Conservation (phyloP, 2,888 invertebrate genomes). For the Hermodice carunculata region DNA sequence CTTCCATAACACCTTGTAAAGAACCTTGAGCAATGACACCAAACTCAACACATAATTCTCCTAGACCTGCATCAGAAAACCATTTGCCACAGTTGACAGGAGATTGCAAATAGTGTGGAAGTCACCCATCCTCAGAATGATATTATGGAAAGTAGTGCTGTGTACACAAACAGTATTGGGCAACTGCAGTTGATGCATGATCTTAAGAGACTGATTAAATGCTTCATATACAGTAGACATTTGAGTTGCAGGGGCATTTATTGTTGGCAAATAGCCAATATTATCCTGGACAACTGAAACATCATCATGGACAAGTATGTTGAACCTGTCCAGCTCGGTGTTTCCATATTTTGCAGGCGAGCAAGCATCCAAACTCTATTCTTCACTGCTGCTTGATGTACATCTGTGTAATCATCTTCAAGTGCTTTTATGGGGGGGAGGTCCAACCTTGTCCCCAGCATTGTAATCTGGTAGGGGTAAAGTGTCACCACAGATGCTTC, state of each 20-base stretch:
- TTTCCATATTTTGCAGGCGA: constrained; percentile 21
- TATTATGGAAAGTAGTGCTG: constrained; percentile 1
- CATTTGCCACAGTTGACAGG: constrained; percentile 33
- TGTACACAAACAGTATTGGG: constrained; percentile 24
- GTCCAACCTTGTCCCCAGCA: constrained; percentile 23
- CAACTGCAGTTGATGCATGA: constrained; percentile 21
- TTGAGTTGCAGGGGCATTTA: constrained; percentile 36
- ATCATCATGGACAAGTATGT: constrained; percentile 24
- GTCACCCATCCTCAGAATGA: constrained; percentile 29
- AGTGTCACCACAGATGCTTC: constrained; percentile 11
- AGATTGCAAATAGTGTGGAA: constrained; percentile 31
- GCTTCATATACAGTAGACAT: constrained; percentile 34
- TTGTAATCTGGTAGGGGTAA: constrained; percentile 13
- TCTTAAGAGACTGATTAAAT: constrained; percentile 25
- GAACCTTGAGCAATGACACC: constrained; percentile 40
- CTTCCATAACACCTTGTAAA: constrained; percentile 27
- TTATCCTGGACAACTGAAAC: constrained; percentile 11
- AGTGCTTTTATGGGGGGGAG: constrained; percentile 1
- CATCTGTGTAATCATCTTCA: neutral
- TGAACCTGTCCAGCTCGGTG: constrained; percentile 38
- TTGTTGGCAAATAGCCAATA: constrained; percentile 35
- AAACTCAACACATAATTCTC: constrained; percentile 33
- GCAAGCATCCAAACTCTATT: constrained; percentile 22
- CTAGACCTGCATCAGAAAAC: constrained; percentile 37
- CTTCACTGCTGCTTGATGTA: constrained; percentile 2